A percentile compares a stretch with the other conserved stretches of the same genome.
These are phyloP conservation scores for Nebria salina DNA, from an alignment of 2,888 invertebrate species.

Conservation along the genomic window DNA sequence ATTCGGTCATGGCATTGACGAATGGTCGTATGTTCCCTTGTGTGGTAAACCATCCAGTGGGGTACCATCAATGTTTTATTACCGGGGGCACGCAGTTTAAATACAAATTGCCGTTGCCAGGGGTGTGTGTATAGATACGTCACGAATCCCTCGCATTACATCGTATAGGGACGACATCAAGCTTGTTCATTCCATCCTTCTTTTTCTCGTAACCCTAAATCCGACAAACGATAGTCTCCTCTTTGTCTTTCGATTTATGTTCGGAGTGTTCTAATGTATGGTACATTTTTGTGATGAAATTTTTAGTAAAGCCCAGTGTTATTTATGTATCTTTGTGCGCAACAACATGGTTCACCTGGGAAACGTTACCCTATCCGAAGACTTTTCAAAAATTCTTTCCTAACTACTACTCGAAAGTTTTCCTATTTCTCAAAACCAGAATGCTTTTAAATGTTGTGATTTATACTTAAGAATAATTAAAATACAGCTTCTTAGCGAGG, in stretches of 20 bases:
- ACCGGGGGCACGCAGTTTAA: constrained; percentile 23
- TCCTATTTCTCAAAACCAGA: not conserved
- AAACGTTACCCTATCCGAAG: constrained; percentile 2
- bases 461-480: not conserved
- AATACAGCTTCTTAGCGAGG: not conserved
- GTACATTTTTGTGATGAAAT: constrained; percentile 44
- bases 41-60: constrained; percentile 18
- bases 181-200: constrained; percentile 6
- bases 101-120: constrained; percentile 31
- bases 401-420: not conserved
- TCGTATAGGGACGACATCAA: not conserved
- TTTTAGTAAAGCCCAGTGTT: constrained; percentile 35
- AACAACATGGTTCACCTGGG: constrained; percentile 34
- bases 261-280: constrained; percentile 35
- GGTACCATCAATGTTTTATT: constrained; percentile 33
- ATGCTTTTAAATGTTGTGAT: constrained; percentile 1
- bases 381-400: not conserved
- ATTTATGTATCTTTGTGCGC: constrained; percentile 36
- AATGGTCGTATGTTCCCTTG: constrained; percentile 17
- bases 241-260: constrained; percentile 33
- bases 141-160: constrained; percentile 2
- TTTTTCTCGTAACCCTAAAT: not conserved
- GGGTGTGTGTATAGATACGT: constrained; percentile 31
- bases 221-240: not conserved
- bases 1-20: not conserved